Base-by-base conservation (phyloP, 2,888 invertebrate species). In the Dynastes hyllus region DNA sequence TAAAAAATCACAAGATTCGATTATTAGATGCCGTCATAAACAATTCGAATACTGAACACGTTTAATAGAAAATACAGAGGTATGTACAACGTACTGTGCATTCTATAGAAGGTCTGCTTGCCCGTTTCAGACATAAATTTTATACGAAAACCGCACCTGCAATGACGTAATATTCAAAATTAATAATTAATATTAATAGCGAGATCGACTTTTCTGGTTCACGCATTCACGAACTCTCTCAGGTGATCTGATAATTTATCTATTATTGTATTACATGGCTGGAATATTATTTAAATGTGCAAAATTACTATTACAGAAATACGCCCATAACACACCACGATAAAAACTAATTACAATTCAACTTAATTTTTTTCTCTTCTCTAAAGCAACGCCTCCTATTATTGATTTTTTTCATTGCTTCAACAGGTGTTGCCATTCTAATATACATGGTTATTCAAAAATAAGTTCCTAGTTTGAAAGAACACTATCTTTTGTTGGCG, bases 121-220 rank as follows among this genome's bases (percentile, higher is more conserved):
- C 27, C 45, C 29, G 16, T 22, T 69, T 51, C 16, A 27, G 45
- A 16, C 69, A 69, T 69, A 69, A 69, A 69, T 69, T 69, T 69
- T 22, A 27, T 50, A 11, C 27, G 8, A 69, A 61, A 61, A 69
- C 69, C 69, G 69, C 69, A 69, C 69, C 69, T 69, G 11, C 69
- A 69, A 69, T 69, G 69, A 69, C 69, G 69, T 51, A 69, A 69
- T 61, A 61, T 69, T 51, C 69, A 69, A 67, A 61, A 69, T 69
- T 50, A 50, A 69, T 69, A 69, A 69, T 69, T 69, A 69, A 69
- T 69, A 69, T 69, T 69, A 69, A 50, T 69, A 69, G 16, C 50
- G 69, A 50, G 22, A 69, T 45, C 61, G 29, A 61, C 22, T 61
- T 69, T 69, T 69, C 50, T 50, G 27, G 69, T 50, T 69, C 50